Percentiles rank a stretch among this genome's conserved stretches.
Evolutionary conservation across 2,888 invertebrate species (phyloP).

Genomic region (Rhimphoctona megacephalus): DNA sequence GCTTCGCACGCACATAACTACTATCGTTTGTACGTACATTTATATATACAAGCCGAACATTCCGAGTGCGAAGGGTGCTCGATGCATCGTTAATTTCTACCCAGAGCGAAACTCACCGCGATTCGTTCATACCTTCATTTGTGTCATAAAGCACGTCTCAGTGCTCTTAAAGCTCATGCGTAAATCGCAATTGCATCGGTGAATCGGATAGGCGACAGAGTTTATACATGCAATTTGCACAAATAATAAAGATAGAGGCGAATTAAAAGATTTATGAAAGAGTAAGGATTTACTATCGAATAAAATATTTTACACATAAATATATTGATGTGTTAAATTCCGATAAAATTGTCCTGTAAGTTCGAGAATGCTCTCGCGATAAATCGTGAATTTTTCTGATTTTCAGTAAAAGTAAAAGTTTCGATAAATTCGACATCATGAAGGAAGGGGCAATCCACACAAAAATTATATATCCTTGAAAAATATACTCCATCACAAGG

Average conservation of each 20-base stretch:
- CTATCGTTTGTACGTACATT: conserved; percentile 3
- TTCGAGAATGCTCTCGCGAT: background rate
- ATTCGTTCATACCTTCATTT: conserved; percentile 42
- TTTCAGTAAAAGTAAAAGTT: conserved; percentile 24
- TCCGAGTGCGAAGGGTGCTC: conserved; percentile 21
- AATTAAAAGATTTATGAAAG: background rate
- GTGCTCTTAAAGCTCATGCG: conserved; percentile 50
- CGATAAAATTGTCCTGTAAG: background rate
- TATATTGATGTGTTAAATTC: background rate
- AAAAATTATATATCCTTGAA: conserved; percentile 2
- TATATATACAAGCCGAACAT: background rate
- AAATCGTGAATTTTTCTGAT: conserved; percentile 11
- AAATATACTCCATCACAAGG: background rate
- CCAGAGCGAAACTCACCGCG: conserved; percentile 31
- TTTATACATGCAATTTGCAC: conserved; percentile 39
- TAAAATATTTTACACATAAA: background rate
- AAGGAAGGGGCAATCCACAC: background rate
- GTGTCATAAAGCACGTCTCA: conserved; percentile 56
- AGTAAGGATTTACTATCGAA: background rate
- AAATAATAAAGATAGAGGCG: conserved; percentile 15
- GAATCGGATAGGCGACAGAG: background rate
- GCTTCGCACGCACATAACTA: background rate
- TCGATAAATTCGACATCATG: background rate
- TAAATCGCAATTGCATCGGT: conserved; percentile 29
- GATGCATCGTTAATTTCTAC: conserved; percentile 49